A percentile compares a stretch with the other conserved stretches of the same genome.
Evolutionary conservation across 2,113 vertebrate genomes (phyloP).

Genomic region (Suricata suricatta): DNA sequence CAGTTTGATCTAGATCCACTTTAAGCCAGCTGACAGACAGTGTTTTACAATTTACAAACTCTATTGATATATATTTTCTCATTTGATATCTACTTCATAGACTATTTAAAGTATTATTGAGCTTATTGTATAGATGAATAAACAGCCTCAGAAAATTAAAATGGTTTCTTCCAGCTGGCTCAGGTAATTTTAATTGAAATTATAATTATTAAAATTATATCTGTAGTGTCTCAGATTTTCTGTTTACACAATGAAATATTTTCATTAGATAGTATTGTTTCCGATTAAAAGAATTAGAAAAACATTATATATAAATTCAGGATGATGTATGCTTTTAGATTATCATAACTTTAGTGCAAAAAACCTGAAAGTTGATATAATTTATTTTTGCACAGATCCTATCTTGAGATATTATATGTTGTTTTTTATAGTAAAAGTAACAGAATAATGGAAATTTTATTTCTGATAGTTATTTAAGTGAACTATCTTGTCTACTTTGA

Average conservation of each 20-base stretch:
- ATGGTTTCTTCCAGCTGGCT: background rate
- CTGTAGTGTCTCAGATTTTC: background rate
- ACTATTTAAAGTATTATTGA: background rate
- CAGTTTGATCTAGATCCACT: background rate
- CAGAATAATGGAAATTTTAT: background rate
- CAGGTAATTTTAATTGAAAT: slow-evolving; percentile 15
- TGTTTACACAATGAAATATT: background rate
- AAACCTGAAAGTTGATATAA: background rate
- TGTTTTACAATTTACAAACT: background rate
- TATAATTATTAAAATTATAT: background rate
- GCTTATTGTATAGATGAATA: background rate
- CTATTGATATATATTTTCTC: background rate
- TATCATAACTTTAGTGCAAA: background rate
- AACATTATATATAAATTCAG: background rate
- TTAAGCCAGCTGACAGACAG: background rate
- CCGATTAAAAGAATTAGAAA: background rate
- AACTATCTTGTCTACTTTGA: background rate
- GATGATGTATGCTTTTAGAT: background rate
- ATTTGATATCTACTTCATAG: background rate
- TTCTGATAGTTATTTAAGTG: background rate
- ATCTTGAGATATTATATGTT: background rate
- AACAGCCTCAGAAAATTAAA: slow-evolving; percentile 12
- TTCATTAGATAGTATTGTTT: background rate
- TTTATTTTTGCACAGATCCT: background rate
- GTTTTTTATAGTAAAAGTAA: slow-evolving; percentile 6